These are phyloP conservation scores for Zaprionus camerounensis DNA, from an alignment of 1,140 invertebrate species.

Conservation along the genomic window DNA sequence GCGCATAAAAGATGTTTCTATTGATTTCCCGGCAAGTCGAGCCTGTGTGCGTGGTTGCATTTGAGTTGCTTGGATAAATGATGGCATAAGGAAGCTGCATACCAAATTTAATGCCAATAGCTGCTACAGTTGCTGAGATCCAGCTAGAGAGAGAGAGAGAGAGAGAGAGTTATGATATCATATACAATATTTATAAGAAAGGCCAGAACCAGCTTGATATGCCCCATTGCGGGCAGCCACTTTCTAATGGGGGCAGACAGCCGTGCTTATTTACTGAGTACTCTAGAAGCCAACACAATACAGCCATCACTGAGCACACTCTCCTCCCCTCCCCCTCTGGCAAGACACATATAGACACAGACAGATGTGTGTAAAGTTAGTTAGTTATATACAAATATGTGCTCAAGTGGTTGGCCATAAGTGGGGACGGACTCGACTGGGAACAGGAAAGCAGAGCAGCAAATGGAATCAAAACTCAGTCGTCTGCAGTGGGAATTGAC, in stretches of 20 bases:
- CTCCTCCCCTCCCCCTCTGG: neutral
- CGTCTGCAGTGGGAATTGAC: conserved; percentile 30
- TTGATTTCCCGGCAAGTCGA: neutral
- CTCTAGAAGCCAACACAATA: conserved; percentile 41
- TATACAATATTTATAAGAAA: neutral
- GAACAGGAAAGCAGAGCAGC: neutral
- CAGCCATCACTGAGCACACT: neutral
- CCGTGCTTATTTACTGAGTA: conserved; percentile 58
- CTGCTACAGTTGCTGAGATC: too few relatives aligned
- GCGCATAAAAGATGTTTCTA: neutral
- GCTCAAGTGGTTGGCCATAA: conserved; percentile 48
- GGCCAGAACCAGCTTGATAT: neutral
- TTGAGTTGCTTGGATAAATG: too few relatives aligned
- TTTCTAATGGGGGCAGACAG: conserved; percentile 17
- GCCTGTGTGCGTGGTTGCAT: too few relatives aligned
- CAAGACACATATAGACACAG: too few relatives aligned
- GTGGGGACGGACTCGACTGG: neutral
- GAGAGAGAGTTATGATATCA: too few relatives aligned
- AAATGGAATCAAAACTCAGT: conserved; percentile 1
- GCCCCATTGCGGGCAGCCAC: neutral
- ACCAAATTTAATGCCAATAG: too few relatives aligned
- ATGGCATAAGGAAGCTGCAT: too few relatives aligned
- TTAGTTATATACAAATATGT: conserved; percentile 76
- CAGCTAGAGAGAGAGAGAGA: too few relatives aligned
- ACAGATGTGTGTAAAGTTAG: conserved; percentile 51